Base-by-base conservation (phyloP, 2,113 vertebrate genomes). In the Dermatemys mawii region DNA sequence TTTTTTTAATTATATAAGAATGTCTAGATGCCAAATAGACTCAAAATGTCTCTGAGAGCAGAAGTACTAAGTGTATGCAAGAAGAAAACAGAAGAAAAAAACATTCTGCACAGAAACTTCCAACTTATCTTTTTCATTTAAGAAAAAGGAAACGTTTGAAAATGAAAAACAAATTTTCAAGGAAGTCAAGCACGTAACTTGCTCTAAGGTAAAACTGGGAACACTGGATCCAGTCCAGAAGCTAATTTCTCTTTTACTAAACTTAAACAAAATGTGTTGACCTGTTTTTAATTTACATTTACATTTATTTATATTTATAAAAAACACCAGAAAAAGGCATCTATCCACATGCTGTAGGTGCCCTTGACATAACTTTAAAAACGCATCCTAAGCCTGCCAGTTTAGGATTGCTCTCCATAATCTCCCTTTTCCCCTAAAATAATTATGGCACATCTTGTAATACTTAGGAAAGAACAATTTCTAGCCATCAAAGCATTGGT, bases 1-100 rank as follows among this genome's bases (percentile, higher is more conserved):
- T 94, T 81, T 86, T 96, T 95, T 92, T 94, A 46, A 75, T 95
- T 96, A 95, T 86, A 76, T 91, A 95, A 97, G 81, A 81, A 78
- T 9, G 0, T 76, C 35, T 86, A 79, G 29, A 81, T 96, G 91
- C 93, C 92, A 95, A 93, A 89, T 50, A 89, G 63, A 94, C 92
- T 94, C 32, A 95, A 95, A 96, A 91, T 26, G 92, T 76, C 92
- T 92, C 88, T 48, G 90, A 93, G 54, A 96, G 76, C 3, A 5
- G 50, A 95, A 35, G 84, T 86, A 95, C 48, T 84, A 83, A 80
- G 90, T 1, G 1, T 63, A 87, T 67, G n/a, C 38, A 93, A 92
- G 85, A 91, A 78, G 81, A 90, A 95, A 92, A n/a, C n/a, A 92
- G 89, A 94, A 91, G 35, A 32, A 95, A 94, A 96, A 94, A 46